These are phyloP conservation scores for Onychostruthus taczanowskii DNA, from an alignment of 2,113 vertebrate species.

Conservation along the genomic window DNA sequence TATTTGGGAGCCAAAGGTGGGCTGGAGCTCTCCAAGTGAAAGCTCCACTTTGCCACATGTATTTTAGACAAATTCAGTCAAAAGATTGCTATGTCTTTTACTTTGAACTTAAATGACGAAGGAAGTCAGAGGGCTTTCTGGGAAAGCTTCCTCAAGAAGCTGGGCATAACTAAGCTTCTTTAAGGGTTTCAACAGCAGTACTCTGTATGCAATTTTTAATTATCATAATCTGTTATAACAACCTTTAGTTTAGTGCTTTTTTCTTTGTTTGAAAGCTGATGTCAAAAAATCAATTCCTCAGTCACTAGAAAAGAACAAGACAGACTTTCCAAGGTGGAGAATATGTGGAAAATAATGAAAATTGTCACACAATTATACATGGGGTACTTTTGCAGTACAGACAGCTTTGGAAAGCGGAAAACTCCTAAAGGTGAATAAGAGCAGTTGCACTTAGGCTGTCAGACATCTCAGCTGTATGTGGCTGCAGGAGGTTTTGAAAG, in stretches of 20 bases:
- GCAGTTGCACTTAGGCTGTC: background rate
- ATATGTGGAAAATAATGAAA: background rate
- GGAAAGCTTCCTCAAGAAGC: background rate
- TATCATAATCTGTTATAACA: background rate
- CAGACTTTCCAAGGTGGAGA: background rate
- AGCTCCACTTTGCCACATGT: background rate
- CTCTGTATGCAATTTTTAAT: background rate
- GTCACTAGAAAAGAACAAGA: background rate
- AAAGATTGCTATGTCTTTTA: background rate
- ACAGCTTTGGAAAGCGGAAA: background rate
- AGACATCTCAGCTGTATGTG: background rate
- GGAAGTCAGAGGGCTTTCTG: background rate
- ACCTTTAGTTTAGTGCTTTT: background rate
- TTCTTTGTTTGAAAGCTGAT: background rate
- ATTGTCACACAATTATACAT: background rate
- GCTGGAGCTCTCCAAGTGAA: background rate
- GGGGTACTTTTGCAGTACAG: background rate
- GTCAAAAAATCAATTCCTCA: background rate
- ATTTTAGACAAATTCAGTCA: background rate
- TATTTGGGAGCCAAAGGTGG: background rate
- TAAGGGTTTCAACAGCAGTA: background rate
- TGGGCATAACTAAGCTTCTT: background rate
- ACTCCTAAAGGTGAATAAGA: background rate
- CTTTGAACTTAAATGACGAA: background rate
- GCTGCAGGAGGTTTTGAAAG: background rate